Evolutionary conservation across 2,888 invertebrate species (phyloP), one percentile per base, ranked within the genome.

Genomic region (Drosophila borealis): DNA sequence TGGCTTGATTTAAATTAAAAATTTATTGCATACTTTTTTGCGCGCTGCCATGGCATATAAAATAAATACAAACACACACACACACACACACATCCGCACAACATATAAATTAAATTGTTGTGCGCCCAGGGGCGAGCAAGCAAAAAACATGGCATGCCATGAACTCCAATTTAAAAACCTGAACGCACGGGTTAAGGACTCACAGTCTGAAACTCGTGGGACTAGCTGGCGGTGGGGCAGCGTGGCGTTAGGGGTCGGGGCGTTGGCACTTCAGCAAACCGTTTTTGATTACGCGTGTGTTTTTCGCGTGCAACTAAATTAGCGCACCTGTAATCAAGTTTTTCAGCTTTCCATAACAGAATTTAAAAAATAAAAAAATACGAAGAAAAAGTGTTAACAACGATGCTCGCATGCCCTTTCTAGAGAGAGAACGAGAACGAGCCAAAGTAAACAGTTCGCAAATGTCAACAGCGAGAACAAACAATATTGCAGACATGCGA

Each of bases 1-100:
- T 71, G 72, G 77, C 79, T 82, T 85, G 82, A 80, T 84, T 88
- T 82, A 87, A 89, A 87, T 87, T 87, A 81, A 88, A 87, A 87
- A 87, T 88, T 55, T 85, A 87, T 87, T 88, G 89, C 89, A 88
- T 87, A 88, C 84, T 86, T 88, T 84, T 87, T 74, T 65, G 74
- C 66, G 83, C 70, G 34, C 66, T 55, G 65, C 67, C 67, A 66
- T 60, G 75, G 81, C 72, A 84, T 63, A 78, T 60, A 68, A 65
- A 74, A 70, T 73, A 76, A 59, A 74, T 48, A 49, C 54, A 62
- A 39, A 60, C 48, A 45, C 60, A 46, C 50, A 48, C 25, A 42
- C 25, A 29, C 19, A 25, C 34, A 42, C 8, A 25, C 33, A 69
- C 44, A 65, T 42, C 14, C 19, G 19, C 19, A 17, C 44, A 54